A percentile compares a stretch with the other conserved stretches of the same genome.
Evolutionary conservation across 2,113 vertebrate genomes (phyloP).

Genomic region (Martes martes): DNA sequence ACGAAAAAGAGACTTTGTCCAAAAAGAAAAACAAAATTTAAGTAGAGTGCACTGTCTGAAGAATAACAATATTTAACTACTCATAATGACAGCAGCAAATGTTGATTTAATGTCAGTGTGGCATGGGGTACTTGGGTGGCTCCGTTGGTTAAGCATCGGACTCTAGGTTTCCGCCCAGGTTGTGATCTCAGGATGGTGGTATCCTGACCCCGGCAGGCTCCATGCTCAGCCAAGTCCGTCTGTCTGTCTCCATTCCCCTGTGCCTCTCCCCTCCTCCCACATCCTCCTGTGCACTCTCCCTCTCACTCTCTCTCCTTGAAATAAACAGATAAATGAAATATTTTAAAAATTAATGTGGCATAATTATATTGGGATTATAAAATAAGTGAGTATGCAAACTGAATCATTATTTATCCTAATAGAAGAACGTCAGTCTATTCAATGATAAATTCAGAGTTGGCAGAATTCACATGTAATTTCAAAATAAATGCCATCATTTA

Average conservation of each 20-base stretch:
- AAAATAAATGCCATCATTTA: neutral
- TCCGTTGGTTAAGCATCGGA: neutral
- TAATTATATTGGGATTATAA: neutral
- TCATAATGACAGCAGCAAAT: neutral
- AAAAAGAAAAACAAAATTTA: neutral
- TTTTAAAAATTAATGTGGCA: neutral
- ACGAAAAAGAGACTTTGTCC: neutral
- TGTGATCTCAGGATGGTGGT: neutral
- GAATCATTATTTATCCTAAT: neutral
- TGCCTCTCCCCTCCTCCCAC: too few relatives aligned
- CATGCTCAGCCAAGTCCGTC: neutral
- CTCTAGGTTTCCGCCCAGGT: neutral
- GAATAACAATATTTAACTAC: neutral
- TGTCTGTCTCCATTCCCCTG: neutral
- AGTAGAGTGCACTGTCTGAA: neutral
- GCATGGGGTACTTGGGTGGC: neutral
- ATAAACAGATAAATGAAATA: neutral
- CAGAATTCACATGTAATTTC: conserved; percentile 1
- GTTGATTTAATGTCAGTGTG: neutral
- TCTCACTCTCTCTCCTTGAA: neutral
- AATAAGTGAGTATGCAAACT: neutral
- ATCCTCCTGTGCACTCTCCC: too few relatives aligned
- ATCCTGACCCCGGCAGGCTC: neutral
- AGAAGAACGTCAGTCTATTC: neutral
- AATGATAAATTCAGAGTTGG: neutral